These are phyloP conservation scores for Heterodera filipjevi DNA, from an alignment of 2,888 invertebrate species.

Conservation along the genomic window DNA sequence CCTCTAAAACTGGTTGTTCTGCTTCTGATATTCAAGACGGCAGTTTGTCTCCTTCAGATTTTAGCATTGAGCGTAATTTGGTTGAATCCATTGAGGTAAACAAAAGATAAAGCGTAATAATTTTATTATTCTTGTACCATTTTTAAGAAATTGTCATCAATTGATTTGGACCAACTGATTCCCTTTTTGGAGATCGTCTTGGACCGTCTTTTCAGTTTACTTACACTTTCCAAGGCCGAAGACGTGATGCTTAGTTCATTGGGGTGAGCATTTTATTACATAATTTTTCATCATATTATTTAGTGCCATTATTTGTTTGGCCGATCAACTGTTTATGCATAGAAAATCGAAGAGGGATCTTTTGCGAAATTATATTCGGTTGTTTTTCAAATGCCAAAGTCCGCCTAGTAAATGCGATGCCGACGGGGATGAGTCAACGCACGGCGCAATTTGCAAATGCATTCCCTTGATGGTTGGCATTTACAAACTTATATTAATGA, in stretches of 20 bases:
- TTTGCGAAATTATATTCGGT: slow-evolving; percentile 67
- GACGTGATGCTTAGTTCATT: slow-evolving; percentile 87
- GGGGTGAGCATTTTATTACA: slow-evolving; percentile 69
- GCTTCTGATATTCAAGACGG: slow-evolving; percentile 20
- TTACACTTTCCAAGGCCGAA: slow-evolving; percentile 78
- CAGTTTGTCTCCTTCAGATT: slow-evolving; percentile 7
- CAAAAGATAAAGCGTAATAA: too few relatives aligned
- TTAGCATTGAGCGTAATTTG: slow-evolving; percentile 4
- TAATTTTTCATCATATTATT: not conserved
- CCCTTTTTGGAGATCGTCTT: slow-evolving; percentile 87
- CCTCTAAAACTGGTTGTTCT: slow-evolving; percentile 6
- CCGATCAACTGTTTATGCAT: slow-evolving; percentile 73
- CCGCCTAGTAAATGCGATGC: slow-evolving; percentile 10
- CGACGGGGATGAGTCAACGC: slow-evolving; percentile 48
- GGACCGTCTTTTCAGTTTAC: slow-evolving; percentile 84
- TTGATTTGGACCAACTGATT: slow-evolving; percentile 81
- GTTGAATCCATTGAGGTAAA: slow-evolving; percentile 4
- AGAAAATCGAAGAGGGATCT: slow-evolving; percentile 68
- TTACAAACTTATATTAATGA: not conserved
- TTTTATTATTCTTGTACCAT: too few relatives aligned
- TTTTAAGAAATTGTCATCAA: slow-evolving; percentile 80
- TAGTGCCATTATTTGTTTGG: slow-evolving; percentile 38
- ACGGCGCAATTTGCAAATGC: slow-evolving; percentile 53
- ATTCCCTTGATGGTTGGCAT: slow-evolving; percentile 48
- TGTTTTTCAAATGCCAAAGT: slow-evolving; percentile 41